Evolutionary conservation across 2,797 vertebrate species (phyloP), one percentile per base, ranked within the genome.

Genomic region (Phyllotis vaccarum): DNA sequence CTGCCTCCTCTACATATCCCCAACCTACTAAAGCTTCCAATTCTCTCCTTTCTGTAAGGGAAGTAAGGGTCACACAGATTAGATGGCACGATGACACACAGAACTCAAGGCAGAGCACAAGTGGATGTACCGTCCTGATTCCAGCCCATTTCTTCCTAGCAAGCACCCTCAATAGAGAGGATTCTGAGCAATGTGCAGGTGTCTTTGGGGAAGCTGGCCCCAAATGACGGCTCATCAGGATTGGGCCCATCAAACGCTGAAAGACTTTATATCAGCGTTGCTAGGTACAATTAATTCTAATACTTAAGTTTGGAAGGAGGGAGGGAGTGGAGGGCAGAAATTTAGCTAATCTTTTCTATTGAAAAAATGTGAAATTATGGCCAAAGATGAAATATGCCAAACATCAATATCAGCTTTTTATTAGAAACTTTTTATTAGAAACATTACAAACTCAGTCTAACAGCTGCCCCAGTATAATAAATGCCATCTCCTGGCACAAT

Each of bases 391-490:
- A 95, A 92, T 52, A 88, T 31, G 46, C 19, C 14, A 31, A 19
- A 76, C 60, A 89, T n/a, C n/a, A 82, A 52, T 37, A 16, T 92
- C 19, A n/a, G 37, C 72, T 68, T n/a, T n/a, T n/a, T n/a, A n/a
- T n/a, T n/a, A n/a, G 43, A 52, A 85, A 85, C 37, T 17, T 60
- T 19, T 17, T 29, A 97, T 97, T 97, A 93, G 86, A 96, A 97
- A 96, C 85, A 90, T 74, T 79, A 95, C 49, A 82, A 94, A 86
- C 29, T 88, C 16, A 78, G 89, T 66, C 43, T 91, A 96, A 58
- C 60, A 72, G 40, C 49, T 95, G 31, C 21, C 31, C 56, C 43
- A 68, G 43, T 93, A 95, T 94, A 27, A 95, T 78, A 70, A 95
- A 81, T 64, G 89, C 21, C 27, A 58, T 68, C 64, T 92, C 34